Evolutionary conservation across 2,113 vertebrate genomes (phyloP), one percentile per base, ranked within the genome.

Genomic region (Centrocercus urophasianus): DNA sequence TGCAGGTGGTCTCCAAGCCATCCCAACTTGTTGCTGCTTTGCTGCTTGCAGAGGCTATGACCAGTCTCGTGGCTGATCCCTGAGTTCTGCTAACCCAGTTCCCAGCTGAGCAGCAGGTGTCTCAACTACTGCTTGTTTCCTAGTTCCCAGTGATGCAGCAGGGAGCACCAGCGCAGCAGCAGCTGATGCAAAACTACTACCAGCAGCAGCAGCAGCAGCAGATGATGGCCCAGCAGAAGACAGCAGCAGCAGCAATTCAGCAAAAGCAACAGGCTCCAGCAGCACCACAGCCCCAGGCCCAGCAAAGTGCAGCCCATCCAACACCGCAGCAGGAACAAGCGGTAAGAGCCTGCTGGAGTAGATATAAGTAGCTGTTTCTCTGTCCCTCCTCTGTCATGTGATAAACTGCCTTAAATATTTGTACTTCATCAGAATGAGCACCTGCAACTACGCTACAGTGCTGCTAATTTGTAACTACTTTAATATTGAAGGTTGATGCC

Each of bases 181-280:
- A 97, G 82, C 95, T 98, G 83, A 97, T 98, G 91, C 98, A 98
- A 97, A 98, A 96, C 93, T 97, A 98, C 77, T 98, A 97, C 91
- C 97, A 98, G 85, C 98, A 98, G 87, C 97, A 97, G 43, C 98
- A 97, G 43, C 97, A 97, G 42, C 98, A 96, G 77, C 98, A 98
- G 83, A 93, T 95, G 73, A 64, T 98, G 90, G 97, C 97, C 71
- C 98, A 98, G 95, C 97, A 98, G 92, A 98, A 98, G 91, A 89
- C 92, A 0, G 24, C 93, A 5, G 95, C 24, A 43, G 86, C 88
- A 43, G 74, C 89, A 6, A 93, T 19, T 34, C 97, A 95, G 73
- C 96, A 93, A 54, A 97, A 97, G 76, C 95, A 70, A 8, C 96
- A 86, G 27, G 32, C 82, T 11, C 81, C 85, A 3, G 64, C 16